Evolutionary conservation across 2,888 invertebrate genomes (phyloP).

Genomic region (Megastigmus dorsalis): DNA sequence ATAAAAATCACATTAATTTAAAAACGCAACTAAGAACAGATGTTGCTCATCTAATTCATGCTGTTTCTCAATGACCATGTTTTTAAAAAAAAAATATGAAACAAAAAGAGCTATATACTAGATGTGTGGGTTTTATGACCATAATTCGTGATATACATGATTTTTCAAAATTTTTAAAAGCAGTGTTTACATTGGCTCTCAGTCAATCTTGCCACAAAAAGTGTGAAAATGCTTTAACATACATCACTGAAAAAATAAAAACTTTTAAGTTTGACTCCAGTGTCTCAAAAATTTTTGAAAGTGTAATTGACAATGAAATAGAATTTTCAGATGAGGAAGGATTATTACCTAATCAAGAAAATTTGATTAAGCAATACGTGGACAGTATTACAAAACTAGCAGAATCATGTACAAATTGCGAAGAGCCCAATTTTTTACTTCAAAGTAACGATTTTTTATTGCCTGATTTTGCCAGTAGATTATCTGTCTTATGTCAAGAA

Average conservation of each 20-base stretch:
- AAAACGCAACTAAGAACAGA: slow-evolving; percentile 22
- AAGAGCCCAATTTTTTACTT: too few species aligned
- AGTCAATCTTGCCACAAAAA: neutral
- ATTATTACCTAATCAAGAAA: too few species aligned
- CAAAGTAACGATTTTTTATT: neutral
- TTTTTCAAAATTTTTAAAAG: neutral
- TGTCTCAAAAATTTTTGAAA: too few species aligned
- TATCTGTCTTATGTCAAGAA: neutral
- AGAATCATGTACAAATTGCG: neutral
- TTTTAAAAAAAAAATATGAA: neutral
- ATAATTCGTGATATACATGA: neutral
- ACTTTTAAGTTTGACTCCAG: neutral
- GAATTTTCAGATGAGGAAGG: too few species aligned
- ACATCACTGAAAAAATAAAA: neutral
- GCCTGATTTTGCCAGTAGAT: neutral
- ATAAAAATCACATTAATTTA: neutral
- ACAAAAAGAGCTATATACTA: neutral
- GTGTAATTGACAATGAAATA: too few species aligned
- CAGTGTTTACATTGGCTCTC: neutral
- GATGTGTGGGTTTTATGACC: neutral
- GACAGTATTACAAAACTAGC: neutral
- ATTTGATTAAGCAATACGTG: too few species aligned
- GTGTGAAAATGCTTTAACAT: neutral
- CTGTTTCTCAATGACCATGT: neutral
- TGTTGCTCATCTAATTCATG: neutral